A percentile compares a stretch with the other conserved stretches of the same genome.
Evolutionary conservation across 2,888 invertebrate genomes (phyloP).

Genomic region (Heliconius erato): DNA sequence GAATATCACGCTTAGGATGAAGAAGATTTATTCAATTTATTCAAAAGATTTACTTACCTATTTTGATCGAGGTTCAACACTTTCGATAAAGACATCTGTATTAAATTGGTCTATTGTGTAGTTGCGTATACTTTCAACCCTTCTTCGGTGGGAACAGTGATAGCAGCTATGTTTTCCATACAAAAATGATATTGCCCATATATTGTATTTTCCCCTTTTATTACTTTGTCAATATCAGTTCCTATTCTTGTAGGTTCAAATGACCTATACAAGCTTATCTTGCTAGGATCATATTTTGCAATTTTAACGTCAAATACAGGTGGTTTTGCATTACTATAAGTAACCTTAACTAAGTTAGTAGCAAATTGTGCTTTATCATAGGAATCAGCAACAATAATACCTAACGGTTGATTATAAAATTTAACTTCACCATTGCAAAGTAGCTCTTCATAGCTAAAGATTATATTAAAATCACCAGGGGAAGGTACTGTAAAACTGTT

Average conservation of each 20-base stretch:
- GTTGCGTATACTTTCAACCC: conserved; percentile 86
- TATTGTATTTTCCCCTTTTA: conserved; percentile 61
- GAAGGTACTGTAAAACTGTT: conserved; percentile 78
- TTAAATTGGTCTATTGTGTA: conserved; percentile 83
- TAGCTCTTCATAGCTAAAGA: conserved; percentile 69
- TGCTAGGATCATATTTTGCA: conserved; percentile 58
- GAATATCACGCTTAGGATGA: too few species aligned
- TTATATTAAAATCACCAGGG: conserved; percentile 37
- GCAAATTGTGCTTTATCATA: conserved; percentile 82
- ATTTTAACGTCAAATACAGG: conserved; percentile 62
- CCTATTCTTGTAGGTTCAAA: conserved; percentile 57
- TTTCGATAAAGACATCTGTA: conserved; percentile 80
- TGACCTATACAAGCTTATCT: conserved; percentile 53
- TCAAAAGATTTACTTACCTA: conserved; percentile 68
- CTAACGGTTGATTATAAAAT: conserved; percentile 88
- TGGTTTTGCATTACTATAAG: conserved; percentile 73
- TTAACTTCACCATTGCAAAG: conserved; percentile 82
- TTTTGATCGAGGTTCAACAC: conserved; percentile 81
- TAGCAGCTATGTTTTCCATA: conserved; percentile 88
- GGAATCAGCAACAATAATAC: conserved; percentile 87
- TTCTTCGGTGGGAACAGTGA: conserved; percentile 87
- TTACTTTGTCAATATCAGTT: conserved; percentile 59
- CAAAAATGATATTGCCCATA: conserved; percentile 88
- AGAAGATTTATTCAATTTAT: background rate
- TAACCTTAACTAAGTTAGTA: conserved; percentile 82